These are phyloP conservation scores for Dolomedes plantarius DNA, from an alignment of 2,888 invertebrate species.

Conservation along the genomic window DNA sequence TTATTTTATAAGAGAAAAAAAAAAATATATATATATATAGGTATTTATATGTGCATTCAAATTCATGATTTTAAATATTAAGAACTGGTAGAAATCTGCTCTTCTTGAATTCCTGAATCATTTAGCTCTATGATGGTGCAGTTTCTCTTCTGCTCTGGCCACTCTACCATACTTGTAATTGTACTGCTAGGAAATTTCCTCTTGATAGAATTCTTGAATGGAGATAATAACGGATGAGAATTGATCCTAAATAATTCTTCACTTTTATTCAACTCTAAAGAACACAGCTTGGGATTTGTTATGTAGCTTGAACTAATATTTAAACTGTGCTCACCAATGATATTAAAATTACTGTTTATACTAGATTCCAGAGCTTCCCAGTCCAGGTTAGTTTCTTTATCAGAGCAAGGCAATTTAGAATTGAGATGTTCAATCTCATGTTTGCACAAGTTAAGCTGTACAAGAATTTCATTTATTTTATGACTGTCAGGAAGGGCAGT, in stretches of 20 bases:
- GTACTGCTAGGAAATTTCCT: neutral
- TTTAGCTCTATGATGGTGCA: neutral
- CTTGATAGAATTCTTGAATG: neutral
- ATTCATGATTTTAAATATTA: neutral
- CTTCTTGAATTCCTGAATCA: neutral
- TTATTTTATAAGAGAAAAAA: neutral
- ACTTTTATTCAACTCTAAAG: neutral
- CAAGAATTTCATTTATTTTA: conserved; percentile 21
- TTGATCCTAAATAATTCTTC: neutral
- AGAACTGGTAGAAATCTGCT: neutral
- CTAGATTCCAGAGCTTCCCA: neutral
- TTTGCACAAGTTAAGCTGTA: conserved; percentile 15
- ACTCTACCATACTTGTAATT: neutral
- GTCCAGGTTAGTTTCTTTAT: neutral
- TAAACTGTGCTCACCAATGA: too few species aligned
- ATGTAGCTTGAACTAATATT: neutral
- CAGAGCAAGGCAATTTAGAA: conserved; percentile 11
- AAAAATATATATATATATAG: too few species aligned
- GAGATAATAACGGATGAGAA: neutral
- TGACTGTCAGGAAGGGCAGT: neutral
- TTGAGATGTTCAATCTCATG: conserved; percentile 6
- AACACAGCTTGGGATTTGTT: neutral
- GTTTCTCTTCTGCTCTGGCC: neutral
- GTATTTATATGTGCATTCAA: neutral
- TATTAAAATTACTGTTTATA: neutral